A percentile compares a stretch with the other conserved stretches of the same genome.
phyloP scores from a whole-genome alignment of 1,140 invertebrate genomes.

The Goniozus legneri region DNA sequence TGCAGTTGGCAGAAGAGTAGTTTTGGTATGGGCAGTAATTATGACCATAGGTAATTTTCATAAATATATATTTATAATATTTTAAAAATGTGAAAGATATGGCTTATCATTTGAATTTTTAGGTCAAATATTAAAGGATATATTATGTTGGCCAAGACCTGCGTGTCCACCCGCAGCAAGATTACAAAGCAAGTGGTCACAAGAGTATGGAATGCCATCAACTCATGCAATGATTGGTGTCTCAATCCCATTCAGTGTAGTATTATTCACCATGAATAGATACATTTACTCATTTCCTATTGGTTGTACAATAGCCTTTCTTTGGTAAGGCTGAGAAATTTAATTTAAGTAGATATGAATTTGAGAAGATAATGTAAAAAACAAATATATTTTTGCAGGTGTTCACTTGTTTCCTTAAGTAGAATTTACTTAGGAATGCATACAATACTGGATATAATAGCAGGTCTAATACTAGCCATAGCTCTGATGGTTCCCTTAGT shows the following conservation, averaged over 20 bases:
- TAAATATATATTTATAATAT: background rate
- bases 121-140: conserved; percentile 86
- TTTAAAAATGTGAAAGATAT: too few relatives aligned
- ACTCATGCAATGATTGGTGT: conserved; percentile 90
- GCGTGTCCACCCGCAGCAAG: conserved; percentile 74
- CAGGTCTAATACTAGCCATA: conserved; percentile 66
- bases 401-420: conserved; percentile 76
- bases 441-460: conserved; percentile 77
- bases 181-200: conserved; percentile 79
- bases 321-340: conserved; percentile 48
- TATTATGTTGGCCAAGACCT: conserved; percentile 81
- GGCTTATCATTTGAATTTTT: conserved; percentile 20
- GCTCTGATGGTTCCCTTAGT: conserved; percentile 68
- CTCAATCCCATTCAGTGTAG: conserved; percentile 79
- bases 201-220: conserved; percentile 92
- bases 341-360: background rate
- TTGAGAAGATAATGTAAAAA: background rate
- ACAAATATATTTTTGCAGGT: conserved; percentile 53
- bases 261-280: conserved; percentile 74
- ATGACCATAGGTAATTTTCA: conserved; percentile 74
- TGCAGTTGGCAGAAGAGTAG: conserved; percentile 72
- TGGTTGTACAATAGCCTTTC: conserved; percentile 56
- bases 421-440: conserved; percentile 92
- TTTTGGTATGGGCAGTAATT: conserved; percentile 78
- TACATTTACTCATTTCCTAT: conserved; percentile 70